phyloP scores from a whole-genome alignment of 2,113 vertebrate genomes.

The Orycteropus afer region DNA sequence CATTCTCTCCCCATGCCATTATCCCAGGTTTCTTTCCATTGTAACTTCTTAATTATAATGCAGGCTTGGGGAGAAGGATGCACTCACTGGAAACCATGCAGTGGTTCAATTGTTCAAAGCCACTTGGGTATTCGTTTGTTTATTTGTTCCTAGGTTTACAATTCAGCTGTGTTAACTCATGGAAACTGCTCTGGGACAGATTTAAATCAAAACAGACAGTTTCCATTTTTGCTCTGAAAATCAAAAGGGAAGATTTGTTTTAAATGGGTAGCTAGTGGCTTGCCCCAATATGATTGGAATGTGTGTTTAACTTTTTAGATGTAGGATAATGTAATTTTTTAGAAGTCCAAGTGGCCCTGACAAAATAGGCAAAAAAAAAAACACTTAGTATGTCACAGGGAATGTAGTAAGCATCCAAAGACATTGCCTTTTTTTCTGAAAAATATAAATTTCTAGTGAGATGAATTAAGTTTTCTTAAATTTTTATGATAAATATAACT shows the following conservation, averaged over 20 bases:
- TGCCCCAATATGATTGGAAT: conserved; percentile 79
- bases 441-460: conserved; percentile 46
- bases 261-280: conserved; percentile 82
- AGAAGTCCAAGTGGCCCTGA: conserved; percentile 67
- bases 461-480: conserved; percentile 65
- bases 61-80: conserved; percentile 60
- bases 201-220: conserved; percentile 88
- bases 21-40: conserved; percentile 66
- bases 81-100: conserved; percentile 76
- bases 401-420: background rate
- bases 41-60: conserved; percentile 77
- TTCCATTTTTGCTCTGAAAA: conserved; percentile 87
- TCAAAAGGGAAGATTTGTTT: conserved; percentile 84
- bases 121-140: conserved; percentile 81
- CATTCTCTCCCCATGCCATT: conserved; percentile 65
- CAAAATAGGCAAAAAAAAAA: conserved; percentile 28
- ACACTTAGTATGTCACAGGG: background rate
- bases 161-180: conserved; percentile 84
- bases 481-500: conserved; percentile 65
- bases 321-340: conserved; percentile 77
- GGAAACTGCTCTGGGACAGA: conserved; percentile 87
- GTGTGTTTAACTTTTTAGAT: conserved; percentile 82
- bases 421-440: background rate
- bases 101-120: conserved; percentile 73
- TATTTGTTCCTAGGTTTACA: conserved; percentile 82